These are phyloP conservation scores for Sphenodon punctatus DNA, from an alignment of 2,797 vertebrate species.

Conservation along the genomic window DNA sequence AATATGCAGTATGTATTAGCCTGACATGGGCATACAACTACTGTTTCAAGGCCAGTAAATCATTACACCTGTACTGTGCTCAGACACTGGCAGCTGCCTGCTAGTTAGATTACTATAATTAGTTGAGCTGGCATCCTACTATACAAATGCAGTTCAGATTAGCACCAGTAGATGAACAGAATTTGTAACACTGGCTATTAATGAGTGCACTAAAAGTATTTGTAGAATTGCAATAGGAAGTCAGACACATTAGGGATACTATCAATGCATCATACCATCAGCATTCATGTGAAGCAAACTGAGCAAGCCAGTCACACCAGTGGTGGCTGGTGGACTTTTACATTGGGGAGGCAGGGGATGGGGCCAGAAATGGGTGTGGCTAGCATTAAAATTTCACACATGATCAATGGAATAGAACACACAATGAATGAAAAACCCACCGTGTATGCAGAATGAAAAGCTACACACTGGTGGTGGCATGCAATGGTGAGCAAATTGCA, in stretches of 20 bases:
- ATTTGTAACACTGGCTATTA: neutral
- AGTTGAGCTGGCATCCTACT: constrained; percentile 39
- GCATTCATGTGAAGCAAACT: neutral
- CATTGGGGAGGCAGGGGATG: too few species aligned
- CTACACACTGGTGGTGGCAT: too few species aligned
- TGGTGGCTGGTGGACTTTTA: too few species aligned
- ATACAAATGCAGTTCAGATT: constrained; percentile 35
- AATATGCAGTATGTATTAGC: neutral
- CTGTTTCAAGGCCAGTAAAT: neutral
- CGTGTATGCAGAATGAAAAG: too few species aligned
- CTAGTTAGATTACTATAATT: constrained; percentile 39
- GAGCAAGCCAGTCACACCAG: neutral
- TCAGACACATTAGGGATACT: neutral
- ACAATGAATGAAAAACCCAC: too few species aligned
- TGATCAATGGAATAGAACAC: too few species aligned
- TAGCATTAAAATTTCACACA: too few species aligned
- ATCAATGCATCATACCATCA: neutral
- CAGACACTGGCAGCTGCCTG: neutral
- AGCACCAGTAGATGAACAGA: neutral
- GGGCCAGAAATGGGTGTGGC: too few species aligned
- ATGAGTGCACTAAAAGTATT: neutral
- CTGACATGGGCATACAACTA: constrained; percentile 7
- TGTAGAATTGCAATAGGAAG: neutral
- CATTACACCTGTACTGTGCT: neutral
- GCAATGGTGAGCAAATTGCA: too few species aligned